Base-by-base conservation (phyloP, 1,140 invertebrate species). In the Pinna nobilis region DNA sequence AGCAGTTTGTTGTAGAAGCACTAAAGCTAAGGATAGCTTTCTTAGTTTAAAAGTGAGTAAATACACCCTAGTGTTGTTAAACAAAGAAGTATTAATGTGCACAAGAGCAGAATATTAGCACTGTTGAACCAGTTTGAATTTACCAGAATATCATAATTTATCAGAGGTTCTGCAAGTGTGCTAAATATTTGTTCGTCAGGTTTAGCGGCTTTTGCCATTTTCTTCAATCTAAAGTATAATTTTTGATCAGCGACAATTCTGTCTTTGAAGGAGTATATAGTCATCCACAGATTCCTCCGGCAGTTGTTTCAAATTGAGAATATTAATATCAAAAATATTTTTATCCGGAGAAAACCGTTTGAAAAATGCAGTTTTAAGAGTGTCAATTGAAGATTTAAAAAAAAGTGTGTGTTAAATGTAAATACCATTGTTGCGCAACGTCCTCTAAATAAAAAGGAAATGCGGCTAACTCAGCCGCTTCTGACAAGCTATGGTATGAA, bases 131-230 rank as follows among this genome's bases (percentile, higher is more conserved):
- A 72, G n/a, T n/a, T 35, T 11, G 51, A 33, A 55, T 65, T 37
- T 1, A 72, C 32, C 13, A 66, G 33, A 25, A 72, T 72, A 37
- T 72, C 39, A 7, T 63, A 51, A 49, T 57, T 57, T 20, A 71
- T 41, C 13, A 71, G 44, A 32, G 69, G 69, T 47, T 71, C 69
- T 30, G 69, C 13, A 55, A 71, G 57, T 20, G 59, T 51, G 41
- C 64, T 44, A 55, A 71, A 71, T 20, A 71, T 53, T n/a, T 39
- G 2, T 41, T 63, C 30, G 25, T 71, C 47, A 3, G 53, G 63
- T 53, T 63, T 53, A 33, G 69, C 50, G 15, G 69, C 69, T 28
- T 71, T 7, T 30, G 59, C 69, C 69, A 72, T 71, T 55, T 71
- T 71, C 55, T 57, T 65, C 39, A 65, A 32, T 32, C 37, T 72